These are phyloP conservation scores for Xiphophorus couchianus DNA, from an alignment of 2,113 vertebrate species.

Conservation along the genomic window DNA sequence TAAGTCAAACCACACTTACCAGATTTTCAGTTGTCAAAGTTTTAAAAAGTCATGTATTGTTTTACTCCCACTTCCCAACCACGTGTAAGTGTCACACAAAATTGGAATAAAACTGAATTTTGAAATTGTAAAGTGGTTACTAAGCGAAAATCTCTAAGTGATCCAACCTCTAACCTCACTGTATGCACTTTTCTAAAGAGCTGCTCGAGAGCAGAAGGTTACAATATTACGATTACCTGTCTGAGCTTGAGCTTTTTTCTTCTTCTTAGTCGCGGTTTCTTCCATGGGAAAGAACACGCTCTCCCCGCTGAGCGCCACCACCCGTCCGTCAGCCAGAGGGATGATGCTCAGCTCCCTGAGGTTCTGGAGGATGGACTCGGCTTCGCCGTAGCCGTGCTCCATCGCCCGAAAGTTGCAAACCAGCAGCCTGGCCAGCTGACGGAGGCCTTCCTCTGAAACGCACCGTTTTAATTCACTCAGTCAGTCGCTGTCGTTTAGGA, in stretches of 20 bases:
- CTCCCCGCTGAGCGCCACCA: slow-evolving; percentile 71
- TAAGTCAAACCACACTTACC: too few relatives aligned
- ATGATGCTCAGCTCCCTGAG: slow-evolving; percentile 80
- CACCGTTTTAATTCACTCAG: not conserved
- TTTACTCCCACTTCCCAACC: too few relatives aligned
- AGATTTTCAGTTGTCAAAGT: too few relatives aligned
- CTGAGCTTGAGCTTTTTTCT: slow-evolving; percentile 46
- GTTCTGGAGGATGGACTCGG: slow-evolving; percentile 67
- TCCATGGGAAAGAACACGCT: slow-evolving; percentile 81
- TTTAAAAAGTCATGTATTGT: too few relatives aligned
- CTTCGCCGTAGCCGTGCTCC: slow-evolving; percentile 78
- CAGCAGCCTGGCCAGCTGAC: slow-evolving; percentile 77
- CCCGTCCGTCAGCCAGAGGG: slow-evolving; percentile 79
- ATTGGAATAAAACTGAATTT: too few relatives aligned
- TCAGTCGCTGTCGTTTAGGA: too few relatives aligned
- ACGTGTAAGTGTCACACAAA: too few relatives aligned
- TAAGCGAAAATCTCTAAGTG: too few relatives aligned
- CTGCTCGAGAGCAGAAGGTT: not conserved
- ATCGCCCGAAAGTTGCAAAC: slow-evolving; percentile 83
- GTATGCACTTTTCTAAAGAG: too few relatives aligned
- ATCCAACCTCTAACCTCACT: too few relatives aligned
- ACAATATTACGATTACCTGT: slow-evolving; percentile 57
- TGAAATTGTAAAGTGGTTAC: too few relatives aligned
- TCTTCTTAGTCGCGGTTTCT: slow-evolving; percentile 54
- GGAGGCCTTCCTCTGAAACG: slow-evolving; percentile 65